These are phyloP conservation scores for Tautogolabrus adspersus DNA, from an alignment of 2,113 vertebrate species.

Conservation along the genomic window DNA sequence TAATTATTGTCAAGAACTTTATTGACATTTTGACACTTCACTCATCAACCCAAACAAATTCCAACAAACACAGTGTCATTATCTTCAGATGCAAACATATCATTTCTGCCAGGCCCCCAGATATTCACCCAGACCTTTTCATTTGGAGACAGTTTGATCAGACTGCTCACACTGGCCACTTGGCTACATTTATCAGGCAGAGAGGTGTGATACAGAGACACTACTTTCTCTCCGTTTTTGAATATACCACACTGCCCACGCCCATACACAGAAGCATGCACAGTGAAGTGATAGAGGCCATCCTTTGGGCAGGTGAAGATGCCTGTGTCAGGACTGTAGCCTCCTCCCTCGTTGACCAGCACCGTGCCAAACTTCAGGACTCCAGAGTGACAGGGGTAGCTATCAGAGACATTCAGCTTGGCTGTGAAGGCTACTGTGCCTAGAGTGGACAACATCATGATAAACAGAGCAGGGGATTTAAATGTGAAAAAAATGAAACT, in stretches of 20 bases:
- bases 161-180: conserved; percentile 55
- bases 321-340: conserved; percentile 42
- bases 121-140: conserved; percentile 47
- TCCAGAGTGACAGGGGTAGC: conserved; percentile 53
- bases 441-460: conserved; percentile 1
- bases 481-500: too few relatives aligned
- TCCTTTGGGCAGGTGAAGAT: conserved; percentile 51
- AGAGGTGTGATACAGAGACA: conserved; percentile 54
- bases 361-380: conserved; percentile 49
- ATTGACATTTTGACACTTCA: background rate
- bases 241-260: conserved; percentile 44
- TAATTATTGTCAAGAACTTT: background rate
- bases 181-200: conserved; percentile 58
- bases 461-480: background rate
- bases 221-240: conserved; percentile 70
- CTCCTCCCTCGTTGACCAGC: conserved; percentile 50
- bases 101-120: conserved; percentile 44
- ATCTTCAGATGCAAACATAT: conserved; percentile 58
- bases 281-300: conserved; percentile 56
- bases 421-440: conserved; percentile 63
- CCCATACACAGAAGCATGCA: conserved; percentile 54
- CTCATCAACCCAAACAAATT: conserved; percentile 28
- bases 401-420: conserved; percentile 42
- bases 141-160: conserved; percentile 32
- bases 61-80: conserved; percentile 66